Evolutionary conservation across 2,888 invertebrate species (phyloP), one percentile per base, ranked within the genome.

Genomic region (Thymelicus sylvestris): DNA sequence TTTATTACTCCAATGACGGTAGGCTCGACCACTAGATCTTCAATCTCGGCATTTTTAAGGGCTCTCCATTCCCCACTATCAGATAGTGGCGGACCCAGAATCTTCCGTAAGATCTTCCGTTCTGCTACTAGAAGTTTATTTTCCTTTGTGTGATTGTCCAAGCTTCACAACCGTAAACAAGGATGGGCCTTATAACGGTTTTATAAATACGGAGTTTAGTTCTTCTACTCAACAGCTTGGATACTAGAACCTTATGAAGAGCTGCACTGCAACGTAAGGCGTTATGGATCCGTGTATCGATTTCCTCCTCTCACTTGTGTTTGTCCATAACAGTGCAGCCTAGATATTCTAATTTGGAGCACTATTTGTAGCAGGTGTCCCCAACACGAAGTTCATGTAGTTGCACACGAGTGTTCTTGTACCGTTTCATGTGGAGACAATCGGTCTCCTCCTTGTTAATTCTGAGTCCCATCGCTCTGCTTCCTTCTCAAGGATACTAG

Each of bases 91-190:
- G 55, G 24, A 24, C 1, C 48, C 47, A 50, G 13, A 47, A 50
- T 63, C n/a, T 50, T 63, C 2, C 50, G 24, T 4, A 50, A n/a
- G 19, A 62, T 44, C 6, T 62, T 44, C n/a, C 61, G 7, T 12
- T 65, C 65, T 10, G 67, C 31, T 5, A 24, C 39, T 8, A 74
- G 48, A 4, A 66, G 48, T 15, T 62, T 31, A 1, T 57, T 47
- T 63, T 57, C 44, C 19, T 70, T 50, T 47, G 57, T 19, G 59
- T 39, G 8, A 63, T 38, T 60, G 67, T 61, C 60, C 67, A 67
- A 19, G 60, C 39, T 39, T 67, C 48, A 15, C 48, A 50, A 0
- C 48, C 50, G 7, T 59, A 66, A n/a, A 24, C 47, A 0, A 66
- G 24, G 7, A n/a, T n/a, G n/a, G n/a, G n/a, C n/a, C n/a, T n/a